Percentiles rank a stretch among this genome's conserved stretches.
phyloP scores from a whole-genome alignment of 2,113 vertebrate genomes.

The Neoarius graeffei region DNA sequence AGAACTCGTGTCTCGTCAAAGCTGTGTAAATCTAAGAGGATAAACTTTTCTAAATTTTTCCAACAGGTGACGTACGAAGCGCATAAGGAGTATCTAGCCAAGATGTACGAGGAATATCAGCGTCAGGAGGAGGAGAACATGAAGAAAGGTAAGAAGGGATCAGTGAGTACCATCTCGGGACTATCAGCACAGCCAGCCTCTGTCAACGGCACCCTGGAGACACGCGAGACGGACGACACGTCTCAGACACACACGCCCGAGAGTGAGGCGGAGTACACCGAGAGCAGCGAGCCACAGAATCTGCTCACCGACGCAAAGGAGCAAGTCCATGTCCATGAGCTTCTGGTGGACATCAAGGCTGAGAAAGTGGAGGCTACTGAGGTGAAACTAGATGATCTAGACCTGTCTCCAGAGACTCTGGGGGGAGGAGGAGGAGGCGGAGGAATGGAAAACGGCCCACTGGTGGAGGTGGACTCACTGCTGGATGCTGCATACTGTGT shows the following conservation, averaged over 20 bases:
- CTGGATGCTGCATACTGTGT: conserved; percentile 96
- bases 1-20: neutral
- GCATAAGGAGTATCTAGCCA: conserved; percentile 97
- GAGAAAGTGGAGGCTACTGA: conserved; percentile 99
- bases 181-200: conserved; percentile 88
- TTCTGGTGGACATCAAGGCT: conserved; percentile 93
- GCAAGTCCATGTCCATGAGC: conserved; percentile 94
- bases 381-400: conserved; percentile 96
- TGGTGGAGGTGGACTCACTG: conserved; percentile 94
- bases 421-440: conserved; percentile 85
- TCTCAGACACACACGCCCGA: conserved; percentile 96
- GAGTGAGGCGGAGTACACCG: conserved; percentile 92
- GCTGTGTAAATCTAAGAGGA: neutral
- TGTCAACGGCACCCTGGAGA: conserved; percentile 91
- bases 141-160: conserved; percentile 97
- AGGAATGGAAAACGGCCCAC: conserved; percentile 86
- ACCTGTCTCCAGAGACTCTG: conserved; percentile 91
- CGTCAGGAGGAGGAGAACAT: conserved; percentile 98
- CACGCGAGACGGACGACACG: conserved; percentile 90
- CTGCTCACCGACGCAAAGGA: conserved; percentile 89
- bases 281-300: conserved; percentile 83
- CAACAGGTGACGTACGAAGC: conserved; percentile 96
- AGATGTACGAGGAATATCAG: conserved; percentile 99
- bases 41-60: neutral
- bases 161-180: conserved; percentile 96